Conservation (phyloP, 2,113 vertebrate species). For the Rattus norvegicus region GRCr8 NC_086020.1:59690501-59691000, state of each 20-base stretch:
- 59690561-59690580: conserved; percentile 50
- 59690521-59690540: conserved; percentile 2
- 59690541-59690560: conserved; percentile 55
- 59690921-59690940: neutral
- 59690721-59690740: too few species aligned
- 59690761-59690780: neutral
- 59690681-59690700: neutral
- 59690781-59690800: neutral
- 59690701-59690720: neutral
- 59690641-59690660: conserved; percentile 38
- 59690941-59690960: neutral
- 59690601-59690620: conserved; percentile 52
- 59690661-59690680: neutral
- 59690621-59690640: conserved; percentile 50
- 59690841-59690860: neutral
- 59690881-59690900: neutral
- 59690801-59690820: neutral
- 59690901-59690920: neutral
- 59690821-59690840: neutral
- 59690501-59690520: conserved; percentile 15
- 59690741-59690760: neutral
- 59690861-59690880: neutral
- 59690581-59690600: conserved; percentile 29
- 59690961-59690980: neutral
- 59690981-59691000: neutral